phyloP scores from a whole-genome alignment of 2,797 vertebrate genomes.

The Gallinago nigripennis region DNA sequence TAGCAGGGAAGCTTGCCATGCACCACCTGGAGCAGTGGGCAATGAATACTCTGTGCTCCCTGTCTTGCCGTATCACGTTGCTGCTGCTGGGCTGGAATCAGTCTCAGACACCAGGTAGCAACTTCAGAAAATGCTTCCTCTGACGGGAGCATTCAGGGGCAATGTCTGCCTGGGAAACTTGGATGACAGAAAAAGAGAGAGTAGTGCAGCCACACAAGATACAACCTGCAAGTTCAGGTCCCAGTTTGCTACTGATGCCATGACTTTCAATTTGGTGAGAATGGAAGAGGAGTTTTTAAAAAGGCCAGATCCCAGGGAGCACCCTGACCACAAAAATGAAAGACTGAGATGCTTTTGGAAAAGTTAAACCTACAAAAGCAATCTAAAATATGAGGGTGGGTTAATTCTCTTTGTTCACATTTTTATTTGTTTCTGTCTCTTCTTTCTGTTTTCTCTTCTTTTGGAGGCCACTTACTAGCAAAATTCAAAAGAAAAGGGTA shows the following conservation, averaged over 20 bases:
- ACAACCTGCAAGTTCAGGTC: background rate
- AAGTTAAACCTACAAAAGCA: background rate
- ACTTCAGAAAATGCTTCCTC: background rate
- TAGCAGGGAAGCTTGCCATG: background rate
- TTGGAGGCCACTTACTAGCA: constrained; percentile 5
- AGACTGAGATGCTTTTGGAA: background rate
- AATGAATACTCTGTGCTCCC: background rate
- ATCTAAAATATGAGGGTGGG: background rate
- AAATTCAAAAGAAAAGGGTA: constrained; percentile 22
- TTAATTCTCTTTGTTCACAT: background rate
- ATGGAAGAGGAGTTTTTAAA: background rate
- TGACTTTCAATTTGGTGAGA: background rate
- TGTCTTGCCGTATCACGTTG: background rate
- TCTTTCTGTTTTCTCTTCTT: background rate
- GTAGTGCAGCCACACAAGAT: background rate
- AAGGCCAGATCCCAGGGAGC: background rate
- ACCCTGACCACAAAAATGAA: background rate
- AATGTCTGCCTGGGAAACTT: background rate
- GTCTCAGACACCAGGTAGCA: background rate
- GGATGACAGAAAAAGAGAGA: background rate
- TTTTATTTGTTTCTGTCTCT: background rate
- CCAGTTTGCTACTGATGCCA: background rate
- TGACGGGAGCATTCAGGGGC: accelerated
- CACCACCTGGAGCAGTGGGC: background rate
- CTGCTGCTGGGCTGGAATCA: constrained; percentile 2